Percentiles rank a stretch among this genome's conserved stretches.
These are phyloP conservation scores for Conus canariensis DNA, from an alignment of 2,888 invertebrate species.

Conservation along the genomic window DNA sequence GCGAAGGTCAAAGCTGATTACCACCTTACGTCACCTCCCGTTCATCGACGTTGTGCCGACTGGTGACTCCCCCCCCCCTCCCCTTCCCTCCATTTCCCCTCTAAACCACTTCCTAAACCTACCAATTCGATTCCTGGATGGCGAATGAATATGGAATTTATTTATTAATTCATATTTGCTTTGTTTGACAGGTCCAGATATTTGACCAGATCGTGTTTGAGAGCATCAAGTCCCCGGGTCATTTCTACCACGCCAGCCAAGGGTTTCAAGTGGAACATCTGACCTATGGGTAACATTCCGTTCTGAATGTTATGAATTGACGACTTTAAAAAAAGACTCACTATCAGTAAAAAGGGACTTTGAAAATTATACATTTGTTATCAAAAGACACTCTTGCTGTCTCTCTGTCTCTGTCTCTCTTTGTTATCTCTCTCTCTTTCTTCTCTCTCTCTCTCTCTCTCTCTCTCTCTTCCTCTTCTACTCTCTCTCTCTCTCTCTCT, in stretches of 20 bases:
- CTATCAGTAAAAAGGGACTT: too few species aligned
- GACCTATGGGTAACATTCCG: constrained; percentile 64
- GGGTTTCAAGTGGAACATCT: constrained; percentile 77
- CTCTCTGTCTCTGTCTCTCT: not conserved
- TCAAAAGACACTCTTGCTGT: not conserved
- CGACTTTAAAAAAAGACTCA: too few species aligned
- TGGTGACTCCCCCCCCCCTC: too few species aligned
- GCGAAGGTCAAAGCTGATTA: too few species aligned
- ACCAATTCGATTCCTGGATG: too few species aligned
- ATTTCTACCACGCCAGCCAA: constrained; percentile 77
- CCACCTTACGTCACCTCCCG: too few species aligned
- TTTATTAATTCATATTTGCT: not conserved
- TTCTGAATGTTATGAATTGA: too few species aligned
- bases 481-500: not conserved
- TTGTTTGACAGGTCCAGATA: constrained; percentile 74
- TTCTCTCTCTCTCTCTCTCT: not conserved
- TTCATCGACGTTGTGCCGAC: too few species aligned
- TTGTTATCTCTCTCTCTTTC: not conserved
- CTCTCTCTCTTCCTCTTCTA: not conserved
- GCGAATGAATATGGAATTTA: not conserved
- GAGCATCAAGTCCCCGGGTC: constrained; percentile 78
- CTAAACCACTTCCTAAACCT: too few species aligned
- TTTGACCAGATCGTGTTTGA: constrained; percentile 78
- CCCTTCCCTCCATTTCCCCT: too few species aligned
- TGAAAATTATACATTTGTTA: too few species aligned